phyloP scores from a whole-genome alignment of 2,888 invertebrate genomes.

The Acrobasis suavella region DNA sequence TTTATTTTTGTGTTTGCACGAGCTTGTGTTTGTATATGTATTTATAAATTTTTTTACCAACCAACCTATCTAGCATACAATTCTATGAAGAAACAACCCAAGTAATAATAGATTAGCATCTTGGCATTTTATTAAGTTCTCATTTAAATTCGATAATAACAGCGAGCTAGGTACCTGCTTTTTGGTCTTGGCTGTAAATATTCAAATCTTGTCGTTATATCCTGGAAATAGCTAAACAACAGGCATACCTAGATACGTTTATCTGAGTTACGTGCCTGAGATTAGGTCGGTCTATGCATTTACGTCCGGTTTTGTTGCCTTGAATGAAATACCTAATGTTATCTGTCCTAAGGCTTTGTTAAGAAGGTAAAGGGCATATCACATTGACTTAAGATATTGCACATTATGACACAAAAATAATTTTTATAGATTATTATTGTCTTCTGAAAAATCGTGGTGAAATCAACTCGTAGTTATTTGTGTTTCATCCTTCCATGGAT shows the following conservation, averaged over 20 bases:
- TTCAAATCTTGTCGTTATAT: background rate
- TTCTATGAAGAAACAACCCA: too few species aligned
- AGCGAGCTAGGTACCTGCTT: too few species aligned
- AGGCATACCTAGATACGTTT: constrained; percentile 1
- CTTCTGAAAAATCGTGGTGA: background rate
- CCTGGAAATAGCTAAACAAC: constrained; percentile 4
- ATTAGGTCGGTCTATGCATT: constrained; percentile 35
- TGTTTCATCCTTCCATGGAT: too few species aligned
- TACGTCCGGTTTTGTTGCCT: constrained; percentile 50
- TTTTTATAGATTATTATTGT: background rate
- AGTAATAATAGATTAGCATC: too few species aligned
- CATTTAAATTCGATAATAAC: too few species aligned
- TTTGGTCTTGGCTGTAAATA: background rate
- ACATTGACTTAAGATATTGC: constrained; percentile 1
- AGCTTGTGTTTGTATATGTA: too few species aligned
- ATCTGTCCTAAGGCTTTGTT: constrained; percentile 43
- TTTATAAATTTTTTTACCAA: too few species aligned
- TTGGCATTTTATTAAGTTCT: too few species aligned
- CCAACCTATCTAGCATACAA: too few species aligned
- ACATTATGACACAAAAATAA: background rate
- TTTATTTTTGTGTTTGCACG: too few species aligned
- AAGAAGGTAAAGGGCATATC: constrained; percentile 35
- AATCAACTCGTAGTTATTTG: too few species aligned
- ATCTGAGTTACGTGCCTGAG: constrained; percentile 1
- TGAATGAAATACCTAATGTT: constrained; percentile 43